Percentiles rank a stretch among this genome's conserved stretches.
These are phyloP conservation scores for Lepidocolaptes lacrymiger DNA, from an alignment of 2,797 vertebrate species.

Conservation along the genomic window DNA sequence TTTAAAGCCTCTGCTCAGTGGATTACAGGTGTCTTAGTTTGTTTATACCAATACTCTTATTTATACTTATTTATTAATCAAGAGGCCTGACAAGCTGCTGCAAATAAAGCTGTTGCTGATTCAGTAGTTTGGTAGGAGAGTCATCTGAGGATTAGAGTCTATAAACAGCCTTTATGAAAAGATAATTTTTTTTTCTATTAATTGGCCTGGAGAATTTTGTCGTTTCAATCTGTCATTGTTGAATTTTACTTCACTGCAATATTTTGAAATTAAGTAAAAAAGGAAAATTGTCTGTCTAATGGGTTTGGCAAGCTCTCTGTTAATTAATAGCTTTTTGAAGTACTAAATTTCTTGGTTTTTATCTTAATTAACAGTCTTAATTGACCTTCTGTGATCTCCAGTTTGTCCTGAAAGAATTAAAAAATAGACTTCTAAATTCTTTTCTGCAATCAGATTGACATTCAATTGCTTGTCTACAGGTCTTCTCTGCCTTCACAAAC, in stretches of 20 bases:
- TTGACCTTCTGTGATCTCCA: conserved; percentile 40
- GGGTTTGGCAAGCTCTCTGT: conserved; percentile 5
- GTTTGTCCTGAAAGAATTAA: conserved; percentile 30
- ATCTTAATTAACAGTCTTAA: conserved; percentile 51
- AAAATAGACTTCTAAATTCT: not conserved
- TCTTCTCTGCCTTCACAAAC: not conserved
- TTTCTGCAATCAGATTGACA: not conserved
- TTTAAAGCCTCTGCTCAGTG: not conserved
- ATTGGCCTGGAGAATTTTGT: conserved; percentile 12
- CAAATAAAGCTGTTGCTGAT: conserved; percentile 12
- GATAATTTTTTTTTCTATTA: conserved; percentile 24
- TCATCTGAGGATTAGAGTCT: conserved; percentile 14
- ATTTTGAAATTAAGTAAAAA: conserved; percentile 33
- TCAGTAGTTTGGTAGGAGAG: not conserved
- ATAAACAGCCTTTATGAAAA: conserved; percentile 7
- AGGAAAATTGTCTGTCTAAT: not conserved
- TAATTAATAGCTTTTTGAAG: conserved; percentile 34
- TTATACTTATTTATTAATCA: conserved; percentile 19
- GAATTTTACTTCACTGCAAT: conserved; percentile 20
- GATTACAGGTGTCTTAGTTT: not conserved
- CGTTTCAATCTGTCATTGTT: conserved; percentile 27
- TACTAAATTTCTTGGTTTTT: not conserved
- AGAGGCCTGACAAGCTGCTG: not conserved
- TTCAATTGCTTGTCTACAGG: not conserved
- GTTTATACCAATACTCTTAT: not conserved